Base-by-base conservation (phyloP, 2,888 invertebrate genomes). In the Drosophila emarginata region DNA sequence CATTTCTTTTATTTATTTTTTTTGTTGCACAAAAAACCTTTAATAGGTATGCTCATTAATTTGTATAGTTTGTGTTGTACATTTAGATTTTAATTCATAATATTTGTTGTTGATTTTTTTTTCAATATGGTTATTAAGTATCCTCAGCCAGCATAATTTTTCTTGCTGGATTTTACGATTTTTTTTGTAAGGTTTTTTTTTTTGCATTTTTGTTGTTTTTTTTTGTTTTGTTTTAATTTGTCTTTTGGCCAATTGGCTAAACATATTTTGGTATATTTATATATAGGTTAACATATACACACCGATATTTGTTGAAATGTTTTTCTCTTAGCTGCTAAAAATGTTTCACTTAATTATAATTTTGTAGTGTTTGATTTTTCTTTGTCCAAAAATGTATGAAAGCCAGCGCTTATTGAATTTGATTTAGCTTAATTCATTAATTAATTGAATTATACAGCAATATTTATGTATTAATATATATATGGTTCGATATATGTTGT, bases 61-160 rank as follows among this genome's bases (percentile, higher is more conserved):
- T 54, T 79, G 50, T 58, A 56, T 62, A 58, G 64, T 53, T 74
- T 78, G 64, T 56, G 5, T 56, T 45, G 45, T 45, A 45, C 45
- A 45, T 45, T 45, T 45, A 45, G 45, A 45, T 45, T 12, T 45
- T 45, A 45, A 45, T 45, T 21, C 21, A 59, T 65, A 39, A 51
- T 63, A 53, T 72, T 40, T 65, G 21, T 21, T 50, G 67, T 40
- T 40, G 11, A 40, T 59, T 68, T 23, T 51, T 26, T 15, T 32
- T 53, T 57, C 7, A 51, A 28, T 63, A 23, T 40, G 28, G n/a
- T 59, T 71, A 37, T 61, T 82, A 68, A 78, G 74, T 86, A 77
- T 79, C 87, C 87, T 87, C 87, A 87, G 89, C 89, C 89, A 89
- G 89, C 89, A 89, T 88, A 87, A 73, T 74, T 76, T 79, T 87